Percentiles rank a stretch among this genome's conserved stretches.
These are phyloP conservation scores for Serilophus lunatus DNA, from an alignment of 2,113 vertebrate species.

Conservation along the genomic window DNA sequence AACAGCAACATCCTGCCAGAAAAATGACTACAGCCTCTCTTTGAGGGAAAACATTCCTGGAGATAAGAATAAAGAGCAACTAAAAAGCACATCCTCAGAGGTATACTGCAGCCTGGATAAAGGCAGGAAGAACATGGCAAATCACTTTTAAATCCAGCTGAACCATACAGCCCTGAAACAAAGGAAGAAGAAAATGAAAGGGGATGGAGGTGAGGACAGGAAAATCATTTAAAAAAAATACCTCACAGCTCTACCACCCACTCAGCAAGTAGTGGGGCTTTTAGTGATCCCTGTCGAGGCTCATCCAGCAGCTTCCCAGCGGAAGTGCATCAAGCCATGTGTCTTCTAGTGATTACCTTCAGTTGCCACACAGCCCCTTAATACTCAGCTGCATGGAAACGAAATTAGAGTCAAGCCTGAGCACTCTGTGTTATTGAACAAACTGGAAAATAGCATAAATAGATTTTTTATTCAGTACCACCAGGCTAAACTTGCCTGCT, in stretches of 20 bases:
- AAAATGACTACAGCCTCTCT: not conserved
- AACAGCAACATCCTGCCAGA: not conserved
- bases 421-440: not conserved
- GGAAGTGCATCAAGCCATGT: not conserved
- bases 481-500: not conserved
- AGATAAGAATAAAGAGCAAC: constrained; percentile 11
- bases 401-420: not conserved
- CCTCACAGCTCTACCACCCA: not conserved
- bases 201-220: rapidly evolving
- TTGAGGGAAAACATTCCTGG: not conserved
- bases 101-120: not conserved
- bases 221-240: not conserved
- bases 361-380: not conserved
- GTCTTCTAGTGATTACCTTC: not conserved
- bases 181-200: not conserved
- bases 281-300: not conserved
- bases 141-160: not conserved
- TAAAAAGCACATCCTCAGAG: not conserved
- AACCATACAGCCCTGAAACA: not conserved
- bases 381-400: not conserved
- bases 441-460: not conserved
- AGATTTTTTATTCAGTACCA: not conserved
- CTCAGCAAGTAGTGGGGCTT: not conserved
- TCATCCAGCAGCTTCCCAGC: not conserved
- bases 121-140: not conserved